Base-by-base conservation (phyloP, 64 coral and sea anemone genomes). In the Dendronephthya gigantea region DNA sequence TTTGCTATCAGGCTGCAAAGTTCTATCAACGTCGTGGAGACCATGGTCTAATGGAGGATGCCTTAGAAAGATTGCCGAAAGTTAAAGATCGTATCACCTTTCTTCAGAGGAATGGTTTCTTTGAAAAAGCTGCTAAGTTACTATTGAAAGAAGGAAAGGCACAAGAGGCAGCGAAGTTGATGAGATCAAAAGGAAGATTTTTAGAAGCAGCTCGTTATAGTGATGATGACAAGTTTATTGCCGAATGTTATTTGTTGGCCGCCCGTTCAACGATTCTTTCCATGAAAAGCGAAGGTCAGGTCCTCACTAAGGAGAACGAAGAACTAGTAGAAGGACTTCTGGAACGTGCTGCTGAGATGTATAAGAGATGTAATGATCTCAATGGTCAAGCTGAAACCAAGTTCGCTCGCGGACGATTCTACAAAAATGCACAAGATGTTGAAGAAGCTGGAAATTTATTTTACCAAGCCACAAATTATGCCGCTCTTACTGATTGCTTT, bases 61-160 rank as follows among this genome's bases (percentile, higher is more conserved):
- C 88, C 81, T 86, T 92, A 13, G 82, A 88, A 39, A 82, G 83
- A n/a, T 72, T 92, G 33, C 90, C 90, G 7, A 65, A 81, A 48
- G 49, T 86, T 49, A 74, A 69, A 58, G 90, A 92, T 75, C 90
- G 87, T 55, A 88, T 92, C 40, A 83, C 83, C 11, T 92, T 92
- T 50, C 82, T 92, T 48, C 68, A 85, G 86, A 92, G 89, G 23
- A 86, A 88, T 40, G 87, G 87, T 27, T 92, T 86, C 25, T 39
- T 85, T 25, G 86, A 89, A 16, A 55, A 88, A 85, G 90, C 90
- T 37, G 82, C 87, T 39, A 39, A 88, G 50, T 68, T 86, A 6
- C 14, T 92, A 69, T 25, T 92, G 1, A 48, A 45, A 31, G 90
- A 85, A 86, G 87, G 90, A 10, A 89, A 72, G 33, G 59, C 65